These are phyloP conservation scores for Leptoteleia sp. DNA, from an alignment of 1,140 invertebrate genomes.

Conservation along the genomic window DNA sequence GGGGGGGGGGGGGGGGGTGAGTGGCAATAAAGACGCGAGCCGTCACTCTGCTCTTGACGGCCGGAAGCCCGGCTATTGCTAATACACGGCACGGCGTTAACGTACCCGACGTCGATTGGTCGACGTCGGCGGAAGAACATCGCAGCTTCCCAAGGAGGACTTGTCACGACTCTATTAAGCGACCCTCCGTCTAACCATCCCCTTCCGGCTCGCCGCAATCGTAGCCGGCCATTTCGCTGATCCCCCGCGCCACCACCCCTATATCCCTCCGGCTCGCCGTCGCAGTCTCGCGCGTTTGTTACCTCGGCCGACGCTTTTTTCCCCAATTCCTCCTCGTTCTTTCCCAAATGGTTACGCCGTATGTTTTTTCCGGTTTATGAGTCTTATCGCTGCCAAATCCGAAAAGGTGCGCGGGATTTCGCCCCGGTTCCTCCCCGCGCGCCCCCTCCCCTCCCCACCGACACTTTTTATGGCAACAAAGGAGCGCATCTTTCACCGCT, in stretches of 20 bases:
- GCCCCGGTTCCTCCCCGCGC: slow-evolving; percentile 11
- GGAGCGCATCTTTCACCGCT: slow-evolving; percentile 22
- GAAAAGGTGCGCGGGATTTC: slow-evolving; percentile 43
- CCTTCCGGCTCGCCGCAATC: slow-evolving; percentile 49
- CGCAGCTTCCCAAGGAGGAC: slow-evolving; percentile 46
- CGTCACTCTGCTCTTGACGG: slow-evolving; percentile 25
- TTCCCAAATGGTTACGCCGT: slow-evolving; percentile 55
- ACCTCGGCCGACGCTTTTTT: slow-evolving; percentile 31
- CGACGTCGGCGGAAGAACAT: slow-evolving; percentile 45
- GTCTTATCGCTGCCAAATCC: slow-evolving; percentile 60
- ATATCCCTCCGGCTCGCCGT: slow-evolving; percentile 38
- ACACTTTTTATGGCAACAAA: slow-evolving; percentile 27
- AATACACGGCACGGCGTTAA: slow-evolving; percentile 40
- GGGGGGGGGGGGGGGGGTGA: too few relatives aligned
- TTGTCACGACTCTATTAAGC: slow-evolving; percentile 68
- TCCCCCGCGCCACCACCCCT: slow-evolving; percentile 43
- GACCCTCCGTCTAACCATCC: slow-evolving; percentile 34
- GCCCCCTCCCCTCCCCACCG: too few relatives aligned
- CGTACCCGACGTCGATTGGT: slow-evolving; percentile 50
- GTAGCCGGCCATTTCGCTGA: slow-evolving; percentile 45
- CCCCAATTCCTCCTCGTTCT: slow-evolving; percentile 43
- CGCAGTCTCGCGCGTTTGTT: slow-evolving; percentile 38
- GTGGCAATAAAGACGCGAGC: too few relatives aligned
- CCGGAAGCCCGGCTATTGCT: slow-evolving; percentile 44
- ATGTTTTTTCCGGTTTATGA: slow-evolving; percentile 65